Percentiles rank a stretch among this genome's conserved stretches.
Conservation (phyloP, 2,888 invertebrate species). For the Poecilus cupreus region DNA sequence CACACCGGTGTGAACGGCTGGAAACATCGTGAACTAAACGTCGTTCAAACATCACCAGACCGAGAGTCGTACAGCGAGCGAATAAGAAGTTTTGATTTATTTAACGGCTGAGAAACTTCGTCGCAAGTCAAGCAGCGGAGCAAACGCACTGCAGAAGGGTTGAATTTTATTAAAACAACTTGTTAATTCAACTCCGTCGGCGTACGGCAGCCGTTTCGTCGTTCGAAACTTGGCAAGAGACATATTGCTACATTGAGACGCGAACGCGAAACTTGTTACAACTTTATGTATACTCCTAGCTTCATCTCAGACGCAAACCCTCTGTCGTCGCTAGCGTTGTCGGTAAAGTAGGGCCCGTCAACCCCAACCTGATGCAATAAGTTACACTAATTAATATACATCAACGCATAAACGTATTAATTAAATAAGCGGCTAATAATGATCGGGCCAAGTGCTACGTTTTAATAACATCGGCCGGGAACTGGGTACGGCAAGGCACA, state of each 20-base stretch:
- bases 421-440: conserved; percentile 72
- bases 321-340: conserved; percentile 10
- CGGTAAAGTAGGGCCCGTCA: conserved; percentile 9
- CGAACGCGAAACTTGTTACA: conserved; percentile 67
- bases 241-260: conserved; percentile 67
- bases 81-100: conserved; percentile 72
- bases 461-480: conserved; percentile 46
- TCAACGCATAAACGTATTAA: conserved; percentile 73
- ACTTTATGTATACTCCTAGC: conserved; percentile 51
- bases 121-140: conserved; percentile 51
- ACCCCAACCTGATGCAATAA: conserved; percentile 66
- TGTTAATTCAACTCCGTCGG: conserved; percentile 72
- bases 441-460: conserved; percentile 72
- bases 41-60: conserved; percentile 37
- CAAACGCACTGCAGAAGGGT: conserved; percentile 67
- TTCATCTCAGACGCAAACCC: conserved; percentile 4
- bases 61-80: conserved; percentile 58
- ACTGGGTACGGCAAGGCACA: background rate
- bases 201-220: conserved; percentile 41
- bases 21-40: conserved; percentile 31
- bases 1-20: background rate
- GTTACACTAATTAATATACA: conserved; percentile 73
- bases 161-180: conserved; percentile 73
- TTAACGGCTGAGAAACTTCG: conserved; percentile 61
- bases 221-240: conserved; percentile 62